These are phyloP conservation scores for Melozone crissalis DNA, from an alignment of 2,113 vertebrate genomes.

Conservation along the genomic window DNA sequence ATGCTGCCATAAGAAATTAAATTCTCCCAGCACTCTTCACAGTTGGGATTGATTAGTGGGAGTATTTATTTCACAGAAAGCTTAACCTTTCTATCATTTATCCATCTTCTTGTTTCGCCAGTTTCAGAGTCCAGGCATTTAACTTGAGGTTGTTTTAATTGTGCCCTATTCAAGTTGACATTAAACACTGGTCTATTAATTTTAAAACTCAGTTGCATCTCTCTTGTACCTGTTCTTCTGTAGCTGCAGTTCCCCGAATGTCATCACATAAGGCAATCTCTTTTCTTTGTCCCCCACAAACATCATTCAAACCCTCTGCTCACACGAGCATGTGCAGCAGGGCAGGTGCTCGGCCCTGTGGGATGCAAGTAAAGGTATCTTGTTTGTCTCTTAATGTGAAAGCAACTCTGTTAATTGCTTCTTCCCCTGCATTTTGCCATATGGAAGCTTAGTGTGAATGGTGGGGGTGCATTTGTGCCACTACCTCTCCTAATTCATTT, in stretches of 20 bases:
- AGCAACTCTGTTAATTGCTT: not conserved
- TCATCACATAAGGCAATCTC: not conserved
- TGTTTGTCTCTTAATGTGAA: slow-evolving; percentile 29
- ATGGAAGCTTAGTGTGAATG: not conserved
- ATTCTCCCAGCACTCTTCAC: not conserved
- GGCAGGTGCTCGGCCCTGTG: slow-evolving; percentile 15
- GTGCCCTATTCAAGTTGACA: not conserved
- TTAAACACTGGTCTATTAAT: not conserved
- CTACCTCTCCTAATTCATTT: not conserved
- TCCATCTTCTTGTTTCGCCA: not conserved
- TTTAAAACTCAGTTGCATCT: slow-evolving; percentile 5
- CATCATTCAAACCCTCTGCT: not conserved
- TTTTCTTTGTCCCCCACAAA: not conserved
- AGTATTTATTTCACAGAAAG: slow-evolving; percentile 15
- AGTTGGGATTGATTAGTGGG: not conserved
- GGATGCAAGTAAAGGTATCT: slow-evolving; percentile 1
- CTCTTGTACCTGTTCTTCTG: not conserved
- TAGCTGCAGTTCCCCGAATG: rapidly evolving
- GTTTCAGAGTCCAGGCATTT: not conserved
- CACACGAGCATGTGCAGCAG: not conserved
- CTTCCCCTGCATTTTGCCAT: slow-evolving; percentile 2
- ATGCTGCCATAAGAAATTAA: slow-evolving; percentile 2
- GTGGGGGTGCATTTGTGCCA: not conserved
- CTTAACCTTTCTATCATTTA: not conserved
- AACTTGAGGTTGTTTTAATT: not conserved